phyloP scores from a whole-genome alignment of 2,888 invertebrate species.

The Apotomis capreana region DNA sequence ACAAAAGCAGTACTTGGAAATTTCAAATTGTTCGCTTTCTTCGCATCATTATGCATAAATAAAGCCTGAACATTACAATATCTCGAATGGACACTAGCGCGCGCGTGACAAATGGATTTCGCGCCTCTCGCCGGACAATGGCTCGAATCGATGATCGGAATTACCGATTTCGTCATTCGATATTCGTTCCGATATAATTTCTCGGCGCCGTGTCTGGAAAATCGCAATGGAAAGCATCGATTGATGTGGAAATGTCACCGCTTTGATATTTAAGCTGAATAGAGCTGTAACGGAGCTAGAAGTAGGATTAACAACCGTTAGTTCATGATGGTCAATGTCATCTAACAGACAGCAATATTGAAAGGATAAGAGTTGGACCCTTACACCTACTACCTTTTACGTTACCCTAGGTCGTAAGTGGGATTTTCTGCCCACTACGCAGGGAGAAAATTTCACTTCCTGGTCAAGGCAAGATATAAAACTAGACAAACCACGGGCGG shows the following conservation, averaged over 20 bases:
- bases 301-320: no score
- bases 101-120: slow-evolving; percentile 69
- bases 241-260: slow-evolving; percentile 8
- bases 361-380: no score
- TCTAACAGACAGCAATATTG: no score
- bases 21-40: slow-evolving; percentile 23
- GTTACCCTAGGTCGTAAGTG: no score
- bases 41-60: slow-evolving; percentile 37
- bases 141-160: slow-evolving; percentile 66
- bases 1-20: slow-evolving; percentile 1
- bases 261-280: not conserved
- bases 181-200: slow-evolving; percentile 80
- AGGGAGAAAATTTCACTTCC: no score
- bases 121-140: slow-evolving; percentile 70
- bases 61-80: slow-evolving; percentile 35
- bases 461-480: no score
- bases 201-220: slow-evolving; percentile 63
- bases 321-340: no score
- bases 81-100: slow-evolving; percentile 35
- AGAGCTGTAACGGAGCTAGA: not conserved
- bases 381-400: no score
- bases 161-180: slow-evolving; percentile 73
- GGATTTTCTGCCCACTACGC: no score
- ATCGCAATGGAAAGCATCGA: slow-evolving; percentile 50
- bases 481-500: no score